Evolutionary conservation across 2,113 vertebrate genomes (phyloP).

Genomic region (Sinocyclocheilus anshuiensis): DNA sequence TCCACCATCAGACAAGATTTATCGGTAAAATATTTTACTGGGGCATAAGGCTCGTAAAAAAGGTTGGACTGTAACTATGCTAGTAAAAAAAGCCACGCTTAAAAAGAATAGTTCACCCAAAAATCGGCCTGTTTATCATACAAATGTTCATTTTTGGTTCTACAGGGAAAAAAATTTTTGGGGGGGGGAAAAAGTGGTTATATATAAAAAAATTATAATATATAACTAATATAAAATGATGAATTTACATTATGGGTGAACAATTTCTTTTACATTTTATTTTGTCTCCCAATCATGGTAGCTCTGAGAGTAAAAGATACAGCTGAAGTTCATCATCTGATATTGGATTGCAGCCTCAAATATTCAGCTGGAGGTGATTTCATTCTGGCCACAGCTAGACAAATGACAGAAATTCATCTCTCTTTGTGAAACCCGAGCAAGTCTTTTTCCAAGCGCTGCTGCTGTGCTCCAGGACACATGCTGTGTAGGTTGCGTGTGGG

Average conservation of each 20-base stretch:
- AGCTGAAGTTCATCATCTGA: slow-evolving; percentile 28
- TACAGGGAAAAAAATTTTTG: not conserved
- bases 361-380: slow-evolving; percentile 19
- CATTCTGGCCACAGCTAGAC: not conserved
- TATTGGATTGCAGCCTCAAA: slow-evolving; percentile 9
- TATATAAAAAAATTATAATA: too few relatives aligned
- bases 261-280: not conserved
- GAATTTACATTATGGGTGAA: not conserved
- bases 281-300: not conserved
- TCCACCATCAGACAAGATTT: not conserved
- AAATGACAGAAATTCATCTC: not conserved
- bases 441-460: not conserved
- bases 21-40: too few relatives aligned
- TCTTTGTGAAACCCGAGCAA: not conserved
- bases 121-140: not conserved
- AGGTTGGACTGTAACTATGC: not conserved
- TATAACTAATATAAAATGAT: not conserved
- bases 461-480: not conserved
- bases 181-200: too few relatives aligned
- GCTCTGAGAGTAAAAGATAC: slow-evolving; percentile 5
- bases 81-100: not conserved
- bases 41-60: too few relatives aligned
- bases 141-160: not conserved
- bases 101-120: not conserved
- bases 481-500: not conserved